Conservation (phyloP, 2,797 vertebrate species). For the Carduelis carduelis region DNA sequence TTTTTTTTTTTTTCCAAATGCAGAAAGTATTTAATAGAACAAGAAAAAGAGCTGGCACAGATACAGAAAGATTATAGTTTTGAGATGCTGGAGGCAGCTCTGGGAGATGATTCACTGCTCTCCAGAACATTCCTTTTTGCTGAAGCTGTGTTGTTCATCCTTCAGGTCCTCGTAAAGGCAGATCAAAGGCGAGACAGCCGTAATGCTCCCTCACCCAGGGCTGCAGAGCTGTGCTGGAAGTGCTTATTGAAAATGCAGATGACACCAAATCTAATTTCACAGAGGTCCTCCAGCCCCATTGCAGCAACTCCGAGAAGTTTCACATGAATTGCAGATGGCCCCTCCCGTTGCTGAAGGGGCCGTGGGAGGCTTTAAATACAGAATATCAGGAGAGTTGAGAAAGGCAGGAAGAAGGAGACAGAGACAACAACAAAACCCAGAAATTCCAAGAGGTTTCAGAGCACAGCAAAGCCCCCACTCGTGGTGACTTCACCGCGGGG, state of each 20-base stretch:
- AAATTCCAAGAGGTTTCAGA: neutral
- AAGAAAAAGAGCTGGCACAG: neutral
- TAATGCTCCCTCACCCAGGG: neutral
- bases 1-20: neutral
- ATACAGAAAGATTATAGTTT: slow-evolving; percentile 3
- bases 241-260: neutral
- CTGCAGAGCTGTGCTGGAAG: neutral
- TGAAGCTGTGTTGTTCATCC: neutral
- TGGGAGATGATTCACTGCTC: neutral
- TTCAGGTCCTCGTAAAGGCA: neutral
- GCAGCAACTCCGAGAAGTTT: accelerated
- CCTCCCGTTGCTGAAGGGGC: neutral
- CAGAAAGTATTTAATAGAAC: neutral
- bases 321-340: accelerated
- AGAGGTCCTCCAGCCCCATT: neutral
- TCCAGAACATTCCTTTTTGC: neutral
- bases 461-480: neutral
- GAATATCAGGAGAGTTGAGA: neutral
- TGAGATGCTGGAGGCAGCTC: neutral
- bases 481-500: neutral
- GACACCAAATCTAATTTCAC: neutral
- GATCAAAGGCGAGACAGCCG: slow-evolving; percentile 15
- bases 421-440: neutral
- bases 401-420: neutral
- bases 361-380: accelerated